Base-by-base conservation (phyloP, 1,140 invertebrate genomes). In the Diabrotica undecimpunctata region DNA sequence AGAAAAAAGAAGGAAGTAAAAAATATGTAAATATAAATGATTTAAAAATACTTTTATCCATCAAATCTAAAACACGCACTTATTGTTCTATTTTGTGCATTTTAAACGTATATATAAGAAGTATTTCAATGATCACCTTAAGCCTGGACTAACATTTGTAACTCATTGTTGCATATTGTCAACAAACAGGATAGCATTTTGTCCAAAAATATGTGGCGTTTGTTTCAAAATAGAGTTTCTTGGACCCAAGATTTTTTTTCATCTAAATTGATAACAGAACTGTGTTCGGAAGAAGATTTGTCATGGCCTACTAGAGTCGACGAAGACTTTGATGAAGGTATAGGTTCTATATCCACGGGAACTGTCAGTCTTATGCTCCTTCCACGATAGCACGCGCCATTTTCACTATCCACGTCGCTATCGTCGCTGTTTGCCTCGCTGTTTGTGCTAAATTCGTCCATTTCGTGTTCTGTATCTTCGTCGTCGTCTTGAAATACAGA, bases 361-460 rank as follows among this genome's bases (percentile, higher is more conserved):
- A 58, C 62, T 66, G 62, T 62, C 41, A 65, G 65, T 68, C 67
- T 58, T 7, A 25, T 13, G 59, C 54, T 57, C 61, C 66, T 67
- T 61, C 69, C 57, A 50, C 63, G 12, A 25, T 69, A 75, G 67
- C 74, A 74, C 55, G 72, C 72, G 55, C 69, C 69, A 50, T 71
- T 67, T 5, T 71, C 75, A 66, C 69, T 71, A 51, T 74, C 75
- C 11, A 83, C 85, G 62, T 90, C 90, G 71, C 88, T 91, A 74
- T 92, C 90, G 74, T 92, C 90, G 65, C 69, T 71, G 53, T 74
- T 76, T 13, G 83, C 85, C 61, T 90, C 90, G 71, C 88, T 91
- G 74, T 92, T 90, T 37, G 89, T 92, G 52, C 89, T 90, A 74
- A 91, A 88, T 66, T 89, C 88, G 67, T 90, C 89, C 62, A 91